Percentiles rank a stretch among this genome's conserved stretches.
phyloP scores from a whole-genome alignment of 2,797 vertebrate species.

The Pogoniulus pusillus region DNA sequence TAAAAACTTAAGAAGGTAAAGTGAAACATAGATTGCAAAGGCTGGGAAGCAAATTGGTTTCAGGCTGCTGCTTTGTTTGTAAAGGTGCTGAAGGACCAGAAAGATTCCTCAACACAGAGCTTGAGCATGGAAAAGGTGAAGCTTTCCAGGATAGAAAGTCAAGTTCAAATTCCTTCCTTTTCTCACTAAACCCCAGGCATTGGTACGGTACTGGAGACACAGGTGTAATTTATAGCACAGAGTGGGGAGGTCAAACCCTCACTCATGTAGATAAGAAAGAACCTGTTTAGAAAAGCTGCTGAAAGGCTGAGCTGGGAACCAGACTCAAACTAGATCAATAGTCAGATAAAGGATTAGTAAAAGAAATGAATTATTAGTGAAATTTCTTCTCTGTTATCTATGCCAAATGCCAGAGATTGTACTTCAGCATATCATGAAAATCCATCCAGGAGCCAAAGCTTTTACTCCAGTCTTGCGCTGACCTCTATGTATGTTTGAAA shows the following conservation, averaged over 20 bases:
- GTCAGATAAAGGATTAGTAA: background rate
- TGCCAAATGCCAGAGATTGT: background rate
- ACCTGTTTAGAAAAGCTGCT: constrained; percentile 12
- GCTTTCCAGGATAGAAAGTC: background rate
- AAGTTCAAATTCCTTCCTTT: constrained; percentile 4
- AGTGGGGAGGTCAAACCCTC: background rate
- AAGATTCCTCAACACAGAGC: background rate
- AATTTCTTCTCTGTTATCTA: background rate
- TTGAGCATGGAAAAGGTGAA: constrained; percentile 4
- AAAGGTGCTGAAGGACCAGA: background rate
- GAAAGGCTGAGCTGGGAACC: constrained; percentile 5
- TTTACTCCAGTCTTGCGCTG: background rate
- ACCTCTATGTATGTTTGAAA: background rate
- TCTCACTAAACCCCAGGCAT: background rate
- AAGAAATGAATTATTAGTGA: constrained; percentile 6
- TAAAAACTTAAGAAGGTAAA: background rate
- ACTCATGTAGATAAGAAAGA: background rate
- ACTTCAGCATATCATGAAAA: background rate
- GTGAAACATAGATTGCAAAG: background rate
- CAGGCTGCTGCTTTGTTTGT: background rate
- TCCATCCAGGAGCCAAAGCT: background rate
- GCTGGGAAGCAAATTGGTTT: background rate
- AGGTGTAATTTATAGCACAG: constrained; percentile 4
- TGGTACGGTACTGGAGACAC: background rate
- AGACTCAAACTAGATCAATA: constrained; percentile 32